Base-by-base conservation (phyloP, 2,797 vertebrate genomes). In the Poecile montanus region DNA sequence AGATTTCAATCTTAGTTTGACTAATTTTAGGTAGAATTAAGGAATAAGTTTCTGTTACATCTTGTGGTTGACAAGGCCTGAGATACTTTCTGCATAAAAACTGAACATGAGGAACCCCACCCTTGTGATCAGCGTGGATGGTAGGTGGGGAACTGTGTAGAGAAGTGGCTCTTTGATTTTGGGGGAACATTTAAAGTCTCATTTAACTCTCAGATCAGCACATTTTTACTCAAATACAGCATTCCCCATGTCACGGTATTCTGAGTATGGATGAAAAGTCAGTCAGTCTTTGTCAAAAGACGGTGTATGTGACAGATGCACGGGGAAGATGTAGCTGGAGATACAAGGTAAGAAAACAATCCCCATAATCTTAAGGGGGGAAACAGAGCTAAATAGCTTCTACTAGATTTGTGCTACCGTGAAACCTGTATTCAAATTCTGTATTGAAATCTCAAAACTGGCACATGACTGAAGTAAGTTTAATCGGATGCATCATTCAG, bases 321-420 rank as follows among this genome's bases (percentile, higher is more conserved):
- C 97, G 98, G 97, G 98, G 98, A 98, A 97, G 98, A 98, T 98
- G 98, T 98, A 98, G 98, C 97, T 97, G 97, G 97, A 97, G 94
- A 89, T 80, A 97, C 94, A 97, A 98, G 98, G 98, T 98, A 98
- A 98, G 98, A 96, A 93, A 90, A 89, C 87, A 58, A 71, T 27
- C 38, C 60, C 70, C 56, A 19, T 25, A 74, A 75, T 74, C 83
- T 80, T 91, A 88, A 87, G 53, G 78, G 81, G 17, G 22, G 81
- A 86, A 91, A 92, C 79, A 40, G 48, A 71, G 16, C 73, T 94
- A 63, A 89, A 93, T n/a, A 83, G 30, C 86, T 96, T 96, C 56
- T 91, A 4, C 44, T 70, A 76, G 29, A 87, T 93, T 32, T 78
- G 66, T 73, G 77, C 56, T 93, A 23, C 76, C 78, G 45, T 67